Base-by-base conservation (phyloP, 1,140 invertebrate genomes). In the Leptinotarsa undecemlineata region DNA sequence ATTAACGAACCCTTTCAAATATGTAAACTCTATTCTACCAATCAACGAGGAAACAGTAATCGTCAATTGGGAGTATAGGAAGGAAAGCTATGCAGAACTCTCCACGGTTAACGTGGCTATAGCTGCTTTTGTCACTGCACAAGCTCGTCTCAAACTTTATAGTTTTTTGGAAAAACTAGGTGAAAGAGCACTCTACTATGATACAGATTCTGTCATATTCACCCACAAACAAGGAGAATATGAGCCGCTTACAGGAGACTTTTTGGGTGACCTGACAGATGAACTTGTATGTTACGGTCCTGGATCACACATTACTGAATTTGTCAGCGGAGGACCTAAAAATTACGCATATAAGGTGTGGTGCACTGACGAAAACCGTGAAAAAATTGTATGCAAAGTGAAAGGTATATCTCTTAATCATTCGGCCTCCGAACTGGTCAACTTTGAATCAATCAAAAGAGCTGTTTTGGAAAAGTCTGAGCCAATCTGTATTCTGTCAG, bases 61-160 rank as follows among this genome's bases (percentile, higher is more conserved):
- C 13, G 66, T 70, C 13, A 74, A 26, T 47, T 76, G 61, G 23
- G 42, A 73, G n/a, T 23, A 70, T 21, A 64, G 21, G 17, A 72
- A 76, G 33, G 47, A 76, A 15, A 21, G 11, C 19, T 63, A 51
- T 33, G 42, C 33, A 15, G 42, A 21, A 19, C 42, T 70, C 5
- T 15, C 60, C 33, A 70, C 66, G 0, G 82, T 82, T 2, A 86
- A 84, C 71, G 79, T 86, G 1, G 80, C 81, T 33, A 69, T 86
- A 13, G 84, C 84, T 5, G 79, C 78, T 4, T 86, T 81, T 72
- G 83, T 82, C 0, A 86, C 85, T 3, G 79, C 81, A 17, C 78
- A 81, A 15, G 85, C 84, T 11, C 72, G 73, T 23, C 61, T 77
- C 8, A 73, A 74, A 64, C 26, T 77, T n/a, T 77, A 74, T 21